A percentile compares a stretch with the other conserved stretches of the same genome.
phyloP scores from a whole-genome alignment of 1,140 invertebrate species.

The Amyelois transitella region DNA sequence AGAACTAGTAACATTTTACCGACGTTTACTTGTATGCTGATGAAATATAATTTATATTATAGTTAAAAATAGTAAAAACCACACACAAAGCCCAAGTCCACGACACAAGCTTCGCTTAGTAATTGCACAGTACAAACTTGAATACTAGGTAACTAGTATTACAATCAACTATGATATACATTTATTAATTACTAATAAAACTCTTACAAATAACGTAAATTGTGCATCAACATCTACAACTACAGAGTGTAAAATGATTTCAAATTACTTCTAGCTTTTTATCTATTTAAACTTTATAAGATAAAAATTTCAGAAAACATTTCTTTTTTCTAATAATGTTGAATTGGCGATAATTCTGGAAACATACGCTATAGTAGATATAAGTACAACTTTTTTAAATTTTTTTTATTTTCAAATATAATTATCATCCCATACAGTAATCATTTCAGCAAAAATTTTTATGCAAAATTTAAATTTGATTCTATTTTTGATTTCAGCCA shows the following conservation, averaged over 20 bases:
- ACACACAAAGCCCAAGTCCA: neutral
- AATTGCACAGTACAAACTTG: constrained; percentile 40
- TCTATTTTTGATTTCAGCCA: neutral
- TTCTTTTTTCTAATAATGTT: constrained; percentile 18
- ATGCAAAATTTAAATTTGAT: too few species aligned
- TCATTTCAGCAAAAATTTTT: too few species aligned
- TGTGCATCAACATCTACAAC: constrained; percentile 63
- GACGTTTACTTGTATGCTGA: neutral
- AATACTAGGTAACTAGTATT: constrained; percentile 11
- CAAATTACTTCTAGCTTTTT: constrained; percentile 40
- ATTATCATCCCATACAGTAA: neutral
- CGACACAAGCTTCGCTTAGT: constrained; percentile 6
- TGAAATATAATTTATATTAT: neutral
- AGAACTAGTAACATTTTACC: neutral
- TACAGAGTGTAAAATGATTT: constrained; percentile 62
- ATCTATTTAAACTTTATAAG: constrained; percentile 21
- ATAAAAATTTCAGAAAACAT: constrained; percentile 34
- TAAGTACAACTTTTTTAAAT: constrained; percentile 8
- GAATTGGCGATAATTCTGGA: constrained; percentile 4
- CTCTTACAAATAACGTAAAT: constrained; percentile 50
- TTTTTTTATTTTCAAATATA: constrained; percentile 17
- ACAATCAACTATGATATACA: constrained; percentile 35
- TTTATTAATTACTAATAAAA: constrained; percentile 54
- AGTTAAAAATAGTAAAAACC: neutral
- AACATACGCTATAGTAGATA: constrained; percentile 8